phyloP scores from a whole-genome alignment of 2,113 vertebrate genomes.

The Colius striatus region DNA sequence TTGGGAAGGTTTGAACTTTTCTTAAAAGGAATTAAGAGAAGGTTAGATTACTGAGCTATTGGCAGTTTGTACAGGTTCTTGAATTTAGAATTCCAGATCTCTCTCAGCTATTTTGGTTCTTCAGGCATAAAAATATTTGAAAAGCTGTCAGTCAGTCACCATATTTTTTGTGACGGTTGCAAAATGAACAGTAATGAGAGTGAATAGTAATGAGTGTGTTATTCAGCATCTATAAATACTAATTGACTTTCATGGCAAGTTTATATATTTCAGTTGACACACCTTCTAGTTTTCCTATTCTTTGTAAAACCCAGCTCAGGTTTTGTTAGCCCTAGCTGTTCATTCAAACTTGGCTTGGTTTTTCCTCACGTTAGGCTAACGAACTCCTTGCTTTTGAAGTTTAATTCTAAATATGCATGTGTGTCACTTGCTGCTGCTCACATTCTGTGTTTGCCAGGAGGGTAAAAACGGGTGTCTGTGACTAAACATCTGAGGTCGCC shows the following conservation, averaged over 20 bases:
- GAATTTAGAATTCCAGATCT: background rate
- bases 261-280: background rate
- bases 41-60: background rate
- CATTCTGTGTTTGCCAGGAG: background rate
- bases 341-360: background rate
- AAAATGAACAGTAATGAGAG: conserved; percentile 47
- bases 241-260: background rate
- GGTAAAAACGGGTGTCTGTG: background rate
- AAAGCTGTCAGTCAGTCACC: conserved; percentile 54
- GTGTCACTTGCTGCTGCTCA: background rate
- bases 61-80: background rate
- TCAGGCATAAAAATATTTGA: conserved; percentile 54
- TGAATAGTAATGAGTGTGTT: conserved; percentile 61
- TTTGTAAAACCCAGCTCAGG: background rate
- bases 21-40: background rate
- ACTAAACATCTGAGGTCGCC: background rate
- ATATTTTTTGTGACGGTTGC: conserved; percentile 51
- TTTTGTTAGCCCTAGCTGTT: background rate
- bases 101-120: conserved; percentile 46
- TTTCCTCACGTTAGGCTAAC: background rate
- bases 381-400: conserved; percentile 26
- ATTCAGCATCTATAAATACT: conserved; percentile 55
- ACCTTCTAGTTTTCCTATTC: background rate
- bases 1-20: background rate
- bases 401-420: conserved; percentile 4